A percentile compares a stretch with the other conserved stretches of the same genome.
Conservation (phyloP, 2,113 vertebrate genomes). For the Corythornis madagascariensis region DNA sequence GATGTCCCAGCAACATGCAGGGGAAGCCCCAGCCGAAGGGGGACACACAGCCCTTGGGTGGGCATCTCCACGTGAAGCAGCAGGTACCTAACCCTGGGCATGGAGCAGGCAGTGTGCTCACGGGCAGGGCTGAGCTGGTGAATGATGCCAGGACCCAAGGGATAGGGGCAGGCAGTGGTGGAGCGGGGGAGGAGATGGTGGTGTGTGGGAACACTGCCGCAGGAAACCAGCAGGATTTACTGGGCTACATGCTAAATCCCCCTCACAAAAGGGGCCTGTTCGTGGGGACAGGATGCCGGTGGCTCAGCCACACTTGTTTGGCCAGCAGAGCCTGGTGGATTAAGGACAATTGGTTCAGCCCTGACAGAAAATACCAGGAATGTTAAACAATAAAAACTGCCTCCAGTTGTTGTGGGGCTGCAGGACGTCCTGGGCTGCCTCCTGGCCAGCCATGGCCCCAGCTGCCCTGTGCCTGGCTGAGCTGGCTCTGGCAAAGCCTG, state of each 20-base stretch:
- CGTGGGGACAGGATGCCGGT: slow-evolving; percentile 66
- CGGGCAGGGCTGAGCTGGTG: fast-evolving
- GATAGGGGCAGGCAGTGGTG: not conserved
- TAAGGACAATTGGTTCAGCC: slow-evolving; percentile 77
- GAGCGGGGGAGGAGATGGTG: not conserved
- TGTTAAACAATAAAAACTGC: slow-evolving; percentile 73
- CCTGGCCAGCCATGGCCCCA: not conserved
- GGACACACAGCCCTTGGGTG: not conserved
- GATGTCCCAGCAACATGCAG: not conserved
- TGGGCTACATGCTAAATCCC: slow-evolving; percentile 69
- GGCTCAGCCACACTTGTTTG: slow-evolving; percentile 74
- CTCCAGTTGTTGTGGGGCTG: slow-evolving; percentile 65
- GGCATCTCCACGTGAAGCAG: not conserved
- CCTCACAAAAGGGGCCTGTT: slow-evolving; percentile 75
- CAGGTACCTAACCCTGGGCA: not conserved
- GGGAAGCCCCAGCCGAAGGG: no score
- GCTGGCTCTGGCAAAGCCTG: not conserved
- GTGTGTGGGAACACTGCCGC: slow-evolving; percentile 67
- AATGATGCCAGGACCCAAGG: not conserved
- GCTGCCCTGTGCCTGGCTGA: not conserved
- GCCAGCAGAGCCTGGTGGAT: slow-evolving; percentile 74
- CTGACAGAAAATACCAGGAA: slow-evolving; percentile 76
- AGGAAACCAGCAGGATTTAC: slow-evolving; percentile 74
- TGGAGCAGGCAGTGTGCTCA: not conserved
- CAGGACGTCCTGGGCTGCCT: fast-evolving